Evolutionary conservation across 2,113 vertebrate species (phyloP).

Genomic region (Paratilapia polleni): DNA sequence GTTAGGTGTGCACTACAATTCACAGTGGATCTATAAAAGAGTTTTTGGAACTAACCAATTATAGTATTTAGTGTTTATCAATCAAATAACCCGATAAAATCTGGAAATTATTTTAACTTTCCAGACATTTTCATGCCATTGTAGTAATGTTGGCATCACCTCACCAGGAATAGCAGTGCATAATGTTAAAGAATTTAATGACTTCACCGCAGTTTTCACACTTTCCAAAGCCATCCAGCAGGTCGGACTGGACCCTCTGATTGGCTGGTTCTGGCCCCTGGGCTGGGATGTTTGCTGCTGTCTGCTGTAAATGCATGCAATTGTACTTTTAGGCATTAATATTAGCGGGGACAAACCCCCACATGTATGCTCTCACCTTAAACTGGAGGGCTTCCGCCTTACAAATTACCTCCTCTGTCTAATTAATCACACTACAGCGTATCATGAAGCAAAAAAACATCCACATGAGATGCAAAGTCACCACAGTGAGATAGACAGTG

Average conservation of each 20-base stretch:
- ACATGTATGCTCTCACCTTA: background rate
- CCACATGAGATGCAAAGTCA: background rate
- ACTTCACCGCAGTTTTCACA: too few species aligned
- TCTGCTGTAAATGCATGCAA: background rate
- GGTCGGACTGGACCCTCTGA: too few species aligned
- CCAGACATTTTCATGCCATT: background rate
- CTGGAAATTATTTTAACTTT: background rate
- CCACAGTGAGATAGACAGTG: background rate
- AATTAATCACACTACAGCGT: conserved; percentile 4
- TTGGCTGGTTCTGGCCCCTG: too few species aligned
- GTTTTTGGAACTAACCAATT: background rate
- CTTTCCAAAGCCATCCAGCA: too few species aligned
- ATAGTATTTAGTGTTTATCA: background rate
- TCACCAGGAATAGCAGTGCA: too few species aligned
- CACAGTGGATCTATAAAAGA: background rate
- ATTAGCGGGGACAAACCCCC: background rate
- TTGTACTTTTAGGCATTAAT: background rate
- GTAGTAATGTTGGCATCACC: too few species aligned
- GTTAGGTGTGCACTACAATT: background rate
- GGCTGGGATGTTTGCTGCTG: background rate
- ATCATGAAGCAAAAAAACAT: conserved; percentile 3
- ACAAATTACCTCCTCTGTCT: background rate
- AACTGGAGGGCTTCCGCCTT: background rate
- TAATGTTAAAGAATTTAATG: too few species aligned
- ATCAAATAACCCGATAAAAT: background rate